Base-by-base conservation (phyloP, 2,113 vertebrate genomes). In the Romanogobio albipinnatus region DNA sequence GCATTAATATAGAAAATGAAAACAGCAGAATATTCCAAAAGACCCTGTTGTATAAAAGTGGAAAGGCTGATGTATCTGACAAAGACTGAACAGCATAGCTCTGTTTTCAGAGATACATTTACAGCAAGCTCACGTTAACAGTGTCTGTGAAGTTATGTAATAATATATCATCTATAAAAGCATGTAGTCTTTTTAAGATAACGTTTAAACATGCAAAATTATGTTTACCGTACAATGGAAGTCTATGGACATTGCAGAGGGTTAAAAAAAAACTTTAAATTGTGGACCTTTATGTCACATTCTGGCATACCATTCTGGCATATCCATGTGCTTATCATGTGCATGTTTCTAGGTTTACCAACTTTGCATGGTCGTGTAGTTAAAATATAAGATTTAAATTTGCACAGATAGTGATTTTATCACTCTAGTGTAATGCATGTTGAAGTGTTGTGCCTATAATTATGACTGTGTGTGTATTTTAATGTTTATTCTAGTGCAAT, bases 1-100 rank as follows among this genome's bases (percentile, higher is more conserved):
- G n/a, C 29, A 26, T 62, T 47, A 80, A 74, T 74, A 74, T 26
- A 74, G 71, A 74, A 74, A 26, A 45, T 47, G 59, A 13, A 62
- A 62, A 43, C 19, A 43, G 68, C 36, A 71, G 9, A 70, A 15
- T 74, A 74, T 47, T 74, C 39, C 22, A 74, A 74, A 47, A 47
- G 43, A 73, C 10, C 39, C 70, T 24, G 70, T 73, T 73, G 70
- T 73, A 47, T 73, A 11, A 5, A 39, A 73, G 19, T 73, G 70
- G 70, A 73, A 73, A 73, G 5, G 39, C 43, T 73, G 39, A 45
- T 45, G 39, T n/a, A 3, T 11, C 43, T 73, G 9, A 45, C 39
- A 73, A 73, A 73, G 43, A 47, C 22, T 24, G 22, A 43, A 73
- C 19, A 49, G 26, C 71, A 49, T 47, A 26, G 70, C 22, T 73